Conservation (phyloP, 2,113 vertebrate genomes). For the Lepus timidus region DNA sequence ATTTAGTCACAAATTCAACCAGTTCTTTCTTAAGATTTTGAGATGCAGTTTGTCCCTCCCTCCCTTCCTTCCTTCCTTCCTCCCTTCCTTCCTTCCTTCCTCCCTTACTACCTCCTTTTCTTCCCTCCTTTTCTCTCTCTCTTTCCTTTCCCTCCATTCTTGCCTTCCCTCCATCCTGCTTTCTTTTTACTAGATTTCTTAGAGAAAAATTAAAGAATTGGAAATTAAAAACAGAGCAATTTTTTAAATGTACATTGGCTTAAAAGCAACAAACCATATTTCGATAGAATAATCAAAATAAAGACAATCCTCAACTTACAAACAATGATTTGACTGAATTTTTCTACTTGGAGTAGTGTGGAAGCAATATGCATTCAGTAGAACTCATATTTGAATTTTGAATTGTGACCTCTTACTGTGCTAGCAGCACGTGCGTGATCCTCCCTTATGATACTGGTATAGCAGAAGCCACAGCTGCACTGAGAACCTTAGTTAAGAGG, state of each 20-base stretch:
- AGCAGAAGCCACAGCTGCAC: too few species aligned
- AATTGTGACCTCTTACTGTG: too few species aligned
- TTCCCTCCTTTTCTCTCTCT: neutral
- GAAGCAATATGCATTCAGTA: too few species aligned
- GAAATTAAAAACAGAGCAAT: too few species aligned
- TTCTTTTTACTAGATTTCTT: neutral
- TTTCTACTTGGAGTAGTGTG: too few species aligned
- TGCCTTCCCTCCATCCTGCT: neutral
- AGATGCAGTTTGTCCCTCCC: neutral
- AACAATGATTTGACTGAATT: too few species aligned
- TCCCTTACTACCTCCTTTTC: neutral
- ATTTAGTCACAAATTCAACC: conserved; percentile 20
- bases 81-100: neutral
- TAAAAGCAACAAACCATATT: neutral
- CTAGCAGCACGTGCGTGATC: too few species aligned
- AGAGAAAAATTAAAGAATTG: neutral
- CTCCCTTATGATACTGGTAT: too few species aligned
- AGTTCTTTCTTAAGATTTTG: neutral
- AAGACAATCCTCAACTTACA: too few species aligned
- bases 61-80: neutral
- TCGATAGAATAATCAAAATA: neutral
- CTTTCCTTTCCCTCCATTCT: too few species aligned
- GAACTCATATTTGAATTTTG: too few species aligned
- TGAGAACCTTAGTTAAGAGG: too few species aligned
- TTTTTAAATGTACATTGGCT: neutral